Evolutionary conservation across 2,888 invertebrate genomes (phyloP), one percentile per base, ranked within the genome.

Genomic region (Apotomis turbidana): DNA sequence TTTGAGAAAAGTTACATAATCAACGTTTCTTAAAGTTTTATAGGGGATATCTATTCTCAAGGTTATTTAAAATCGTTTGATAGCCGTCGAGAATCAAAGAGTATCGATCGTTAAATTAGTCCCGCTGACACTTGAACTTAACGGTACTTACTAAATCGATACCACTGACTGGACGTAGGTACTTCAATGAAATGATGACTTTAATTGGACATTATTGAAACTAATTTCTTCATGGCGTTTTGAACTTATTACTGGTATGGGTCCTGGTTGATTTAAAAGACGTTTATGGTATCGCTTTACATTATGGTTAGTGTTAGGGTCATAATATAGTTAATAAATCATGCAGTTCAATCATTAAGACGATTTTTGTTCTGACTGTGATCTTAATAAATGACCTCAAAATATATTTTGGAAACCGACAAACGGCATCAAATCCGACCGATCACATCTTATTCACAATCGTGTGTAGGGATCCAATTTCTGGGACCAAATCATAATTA

Each of bases 181-280:
- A 57, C 51, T 72, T 69, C 70, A 73, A 66, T 70, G 61, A 66
- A 73, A 73, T 73, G 61, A 64, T 58, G 66, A 66, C 64, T 70
- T 38, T 70, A 66, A 73, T 69, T 70, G 66, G 38, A 60, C 66
- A 66, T 73, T 55, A 72, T 72, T 73, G 55, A 49, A 57, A 64
- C 60, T 70, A 73, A 73, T 73, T 70, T 63, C 55, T 55, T 69
- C 64, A 44, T 73, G 64, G 54, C 51, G 46, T 55, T 61, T 73
- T 54, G 51, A 51, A 69, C 44, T 36, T 49, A 49, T 49, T 49
- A 9, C 9, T 49, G 9, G 49, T 9, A 49, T 49, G 49, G 49
- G 49, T 49, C 8, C 49, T 6, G 49, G 10, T 9, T 49, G 13
- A 54, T 54, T 54, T 15, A 15, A 54, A 54, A 54, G 54, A 15